Base-by-base conservation (phyloP, 2,797 vertebrate species). In the Coendou prehensilis region DNA sequence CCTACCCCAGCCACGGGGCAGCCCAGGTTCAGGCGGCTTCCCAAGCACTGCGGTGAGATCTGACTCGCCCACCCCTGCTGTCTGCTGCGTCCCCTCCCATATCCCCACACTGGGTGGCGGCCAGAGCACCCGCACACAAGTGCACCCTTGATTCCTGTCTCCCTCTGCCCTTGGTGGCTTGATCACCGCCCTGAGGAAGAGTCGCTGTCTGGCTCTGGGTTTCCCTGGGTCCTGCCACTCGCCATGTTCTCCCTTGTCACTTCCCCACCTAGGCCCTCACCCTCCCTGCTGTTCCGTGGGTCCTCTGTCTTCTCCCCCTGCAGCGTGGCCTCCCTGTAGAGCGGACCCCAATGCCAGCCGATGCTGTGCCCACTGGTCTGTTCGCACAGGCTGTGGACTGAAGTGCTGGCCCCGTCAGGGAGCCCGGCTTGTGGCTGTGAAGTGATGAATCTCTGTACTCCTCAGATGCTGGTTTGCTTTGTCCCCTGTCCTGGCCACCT, bases 131-230 rank as follows among this genome's bases (percentile, higher is more conserved):
- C 6, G 28, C 61, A 26, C 61, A 64, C 28, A 64, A 2, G 18
- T 2, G 11, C 30, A 67, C 15, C n/a, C 17, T 69, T 18, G 8
- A 69, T 4, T 69, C 18, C n/a, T n/a, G 1, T 22, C n/a, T 37
- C 67, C 67, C 17, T 7, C 17, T 9, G 67, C 18, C 67, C 67
- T 30, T 26, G 6, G 28, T 9, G 10, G 61, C 26, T 28, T 63
- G 61, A 63, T 28, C 61, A 30, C 2, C 14, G 61, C 26, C 61
- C 67, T 17, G 5, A 20, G n/a, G 67, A 20, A 69, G 28, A 10
- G 6, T 6, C 5, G 14, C 5, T 6, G 14, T 6, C 64, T n/a
- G 33, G 6, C 17, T 18, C 63, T 28, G 4, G 4, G 14, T 17
- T 33, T 33, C 64, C 33, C 64, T n/a, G 64, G 63, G 64, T n/a